A percentile compares a stretch with the other conserved stretches of the same genome.
Conservation (phyloP, 2,797 vertebrate species). For the Avahi laniger region DNA sequence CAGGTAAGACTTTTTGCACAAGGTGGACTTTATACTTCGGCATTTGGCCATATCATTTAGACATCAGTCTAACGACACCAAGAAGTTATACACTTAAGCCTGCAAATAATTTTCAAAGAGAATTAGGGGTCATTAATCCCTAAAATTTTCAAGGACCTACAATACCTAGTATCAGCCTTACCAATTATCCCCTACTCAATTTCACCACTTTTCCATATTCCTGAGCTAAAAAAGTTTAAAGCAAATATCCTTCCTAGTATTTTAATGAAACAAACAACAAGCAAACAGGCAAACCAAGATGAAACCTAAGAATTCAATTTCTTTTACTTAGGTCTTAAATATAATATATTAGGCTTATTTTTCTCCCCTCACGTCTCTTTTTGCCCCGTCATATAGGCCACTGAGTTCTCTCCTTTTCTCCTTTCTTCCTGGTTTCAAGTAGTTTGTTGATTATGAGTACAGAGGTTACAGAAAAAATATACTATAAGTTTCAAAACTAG, state of each 20-base stretch:
- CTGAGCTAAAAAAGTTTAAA: neutral
- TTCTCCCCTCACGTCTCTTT: neutral
- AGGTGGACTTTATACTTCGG: neutral
- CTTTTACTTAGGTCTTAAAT: neutral
- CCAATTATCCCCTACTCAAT: neutral
- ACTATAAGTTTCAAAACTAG: slow-evolving; percentile 1
- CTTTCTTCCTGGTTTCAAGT: neutral
- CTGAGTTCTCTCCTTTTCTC: neutral
- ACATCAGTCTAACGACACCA: neutral
- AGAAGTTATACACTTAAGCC: neutral
- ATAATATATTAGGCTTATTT: neutral
- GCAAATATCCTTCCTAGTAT: neutral
- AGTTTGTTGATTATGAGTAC: neutral
- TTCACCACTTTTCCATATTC: neutral
- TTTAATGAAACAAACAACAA: neutral
- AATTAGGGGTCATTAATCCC: neutral
- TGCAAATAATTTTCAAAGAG: neutral
- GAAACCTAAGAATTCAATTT: neutral
- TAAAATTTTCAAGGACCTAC: neutral
- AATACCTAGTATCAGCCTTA: neutral
- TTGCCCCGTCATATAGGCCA: neutral
- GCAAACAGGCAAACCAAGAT: neutral
- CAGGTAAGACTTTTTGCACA: neutral
- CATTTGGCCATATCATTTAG: neutral
- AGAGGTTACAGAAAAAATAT: neutral